phyloP scores from a whole-genome alignment of 2,113 vertebrate species.

The Psammodynastes pulverulentus region DNA sequence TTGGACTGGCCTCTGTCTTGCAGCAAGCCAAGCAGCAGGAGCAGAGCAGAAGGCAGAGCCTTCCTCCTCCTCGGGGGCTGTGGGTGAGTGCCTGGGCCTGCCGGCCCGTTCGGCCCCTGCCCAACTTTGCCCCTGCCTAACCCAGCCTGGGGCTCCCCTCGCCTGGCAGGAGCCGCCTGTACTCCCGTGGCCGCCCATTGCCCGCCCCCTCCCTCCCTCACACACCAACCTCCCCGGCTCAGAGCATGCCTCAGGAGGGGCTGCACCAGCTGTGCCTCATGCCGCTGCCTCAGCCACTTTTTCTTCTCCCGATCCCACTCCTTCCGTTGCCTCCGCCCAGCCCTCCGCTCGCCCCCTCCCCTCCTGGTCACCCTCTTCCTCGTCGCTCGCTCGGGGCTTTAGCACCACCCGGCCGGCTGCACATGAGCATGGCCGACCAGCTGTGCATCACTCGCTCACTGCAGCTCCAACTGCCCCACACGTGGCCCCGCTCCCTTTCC shows the following conservation, averaged over 20 bases:
- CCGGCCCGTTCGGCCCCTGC: too few relatives aligned
- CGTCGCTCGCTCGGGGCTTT: not conserved
- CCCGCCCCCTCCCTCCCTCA: not conserved
- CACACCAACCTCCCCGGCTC: not conserved
- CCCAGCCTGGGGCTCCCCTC: not conserved
- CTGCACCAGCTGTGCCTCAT: not conserved
- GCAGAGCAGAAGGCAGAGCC: too few relatives aligned
- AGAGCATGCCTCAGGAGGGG: not conserved
- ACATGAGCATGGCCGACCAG: not conserved
- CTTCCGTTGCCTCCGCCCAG: not conserved
- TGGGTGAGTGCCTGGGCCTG: too few relatives aligned
- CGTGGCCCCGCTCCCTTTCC: constrained; percentile 16
- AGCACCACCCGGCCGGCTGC: not conserved
- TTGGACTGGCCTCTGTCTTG: too few relatives aligned
- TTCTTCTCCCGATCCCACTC: not conserved
- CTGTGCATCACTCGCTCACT: not conserved
- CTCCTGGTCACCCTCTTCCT: not conserved
- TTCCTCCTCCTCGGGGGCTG: too few relatives aligned
- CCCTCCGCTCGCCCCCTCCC: not conserved
- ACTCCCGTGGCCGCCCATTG: not conserved
- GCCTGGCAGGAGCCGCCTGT: too few relatives aligned
- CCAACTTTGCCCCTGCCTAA: too few relatives aligned
- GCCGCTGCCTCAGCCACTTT: not conserved
- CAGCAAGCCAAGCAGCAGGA: too few relatives aligned
- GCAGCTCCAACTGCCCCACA: not conserved